Base-by-base conservation (phyloP, 2,888 invertebrate species). In the Ametastegia equiseti region DNA sequence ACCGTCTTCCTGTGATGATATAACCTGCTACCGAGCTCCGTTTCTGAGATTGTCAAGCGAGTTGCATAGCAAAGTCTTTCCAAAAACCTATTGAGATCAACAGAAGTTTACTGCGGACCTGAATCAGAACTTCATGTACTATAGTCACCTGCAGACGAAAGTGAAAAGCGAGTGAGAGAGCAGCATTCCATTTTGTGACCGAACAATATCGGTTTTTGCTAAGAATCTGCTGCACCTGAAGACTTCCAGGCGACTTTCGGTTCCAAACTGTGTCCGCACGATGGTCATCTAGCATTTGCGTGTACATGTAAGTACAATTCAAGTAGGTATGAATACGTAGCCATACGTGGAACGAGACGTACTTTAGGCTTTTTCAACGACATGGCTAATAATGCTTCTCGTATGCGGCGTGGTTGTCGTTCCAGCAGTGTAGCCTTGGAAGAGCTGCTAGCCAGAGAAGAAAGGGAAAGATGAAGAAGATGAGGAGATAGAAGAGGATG, bases 351-450 rank as follows among this genome's bases (percentile, higher is more conserved):
- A 75, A 54, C 75, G 54, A 45, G 71, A 71, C 54, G 75, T 75
- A 75, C 54, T 75, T 75, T 36, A 33, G 54, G 75, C 36, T 54
- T 50, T 50, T 75, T 75, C 54, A 75, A 75, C 54, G 75, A 54
- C 23, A 75, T 6, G 54, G 23, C 54, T 36, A 75, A 75, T 36
- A 36, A 19, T 33, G 54, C 75, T 75, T 33, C 54, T 73, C 73
- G n/a, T 23, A 67, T 19, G 63, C 33, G 11, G 13, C 39, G 6
- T 42, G 11, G 42, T 23, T 15, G 45, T 75, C 15, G 23, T 39
- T 63, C n/a, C 39, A n/a, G n/a, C n/a, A n/a, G n/a, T n/a, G n/a
- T n/a, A 54, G 36, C 54, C 75, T 75, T 75, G 54, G 36, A 47
- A 71, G 30, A 27, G 47, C 23, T 15, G 45, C 65, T 67, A 67